Conservation (phyloP, 2,888 invertebrate species). For the Matsumyia berberina region DNA sequence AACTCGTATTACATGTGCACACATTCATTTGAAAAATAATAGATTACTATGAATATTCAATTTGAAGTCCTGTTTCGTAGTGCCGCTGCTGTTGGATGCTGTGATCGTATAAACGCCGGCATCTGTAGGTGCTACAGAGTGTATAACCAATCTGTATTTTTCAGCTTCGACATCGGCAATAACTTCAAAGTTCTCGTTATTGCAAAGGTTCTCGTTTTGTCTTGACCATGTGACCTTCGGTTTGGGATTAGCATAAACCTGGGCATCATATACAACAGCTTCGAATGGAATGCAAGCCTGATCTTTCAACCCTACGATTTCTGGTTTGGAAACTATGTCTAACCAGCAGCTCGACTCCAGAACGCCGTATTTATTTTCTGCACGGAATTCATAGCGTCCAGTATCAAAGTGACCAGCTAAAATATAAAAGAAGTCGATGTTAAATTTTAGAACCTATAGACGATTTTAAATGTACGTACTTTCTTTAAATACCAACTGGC, state of each 20-base stretch:
- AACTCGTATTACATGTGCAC: neutral
- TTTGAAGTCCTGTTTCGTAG: conserved; percentile 88
- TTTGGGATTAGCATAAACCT: conserved; percentile 94
- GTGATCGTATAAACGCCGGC: conserved; percentile 91
- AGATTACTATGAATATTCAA: conserved; percentile 90
- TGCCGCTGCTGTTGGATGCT: conserved; percentile 92
- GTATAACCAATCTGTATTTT: conserved; percentile 88
- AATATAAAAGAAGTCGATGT: too few species aligned
- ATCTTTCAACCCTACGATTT: conserved; percentile 91
- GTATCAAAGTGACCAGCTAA: conserved; percentile 89
- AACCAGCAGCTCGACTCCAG: conserved; percentile 90
- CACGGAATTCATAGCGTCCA: conserved; percentile 92
- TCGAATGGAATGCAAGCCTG: conserved; percentile 91
- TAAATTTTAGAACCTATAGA: too few species aligned
- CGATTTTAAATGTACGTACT: conserved; percentile 83
- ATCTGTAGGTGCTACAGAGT: conserved; percentile 89
- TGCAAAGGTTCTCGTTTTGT: conserved; percentile 83
- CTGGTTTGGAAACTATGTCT: conserved; percentile 91
- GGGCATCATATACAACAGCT: conserved; percentile 91
- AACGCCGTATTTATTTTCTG: conserved; percentile 92
- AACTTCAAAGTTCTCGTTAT: conserved; percentile 84
- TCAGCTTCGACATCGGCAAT: conserved; percentile 84
- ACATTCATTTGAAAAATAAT: neutral
- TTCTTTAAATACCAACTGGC: conserved; percentile 90
- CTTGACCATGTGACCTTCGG: conserved; percentile 93